phyloP scores from a whole-genome alignment of 2,797 vertebrate species.

The Coluber constrictor region DNA sequence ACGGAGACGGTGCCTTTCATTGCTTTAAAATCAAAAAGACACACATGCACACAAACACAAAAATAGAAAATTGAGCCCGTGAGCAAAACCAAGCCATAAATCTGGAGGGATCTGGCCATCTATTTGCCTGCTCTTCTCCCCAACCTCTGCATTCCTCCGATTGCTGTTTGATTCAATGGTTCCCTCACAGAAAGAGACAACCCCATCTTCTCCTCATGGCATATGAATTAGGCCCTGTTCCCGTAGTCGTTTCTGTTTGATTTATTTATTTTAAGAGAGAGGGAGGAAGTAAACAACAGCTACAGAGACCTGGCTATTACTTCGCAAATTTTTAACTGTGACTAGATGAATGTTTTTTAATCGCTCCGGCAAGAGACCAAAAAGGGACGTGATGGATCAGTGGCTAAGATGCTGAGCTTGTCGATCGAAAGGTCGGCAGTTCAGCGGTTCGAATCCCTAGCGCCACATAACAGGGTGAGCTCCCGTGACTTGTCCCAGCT shows the following conservation, averaged over 20 bases:
- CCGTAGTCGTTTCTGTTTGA: background rate
- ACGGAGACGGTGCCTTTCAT: background rate
- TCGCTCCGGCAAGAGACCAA: background rate
- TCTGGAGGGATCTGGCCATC: slow-evolving; percentile 18
- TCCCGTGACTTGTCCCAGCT: too few relatives aligned
- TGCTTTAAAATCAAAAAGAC: background rate
- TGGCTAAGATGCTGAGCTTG: too few relatives aligned
- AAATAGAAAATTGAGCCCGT: slow-evolving; percentile 30
- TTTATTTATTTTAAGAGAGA: background rate
- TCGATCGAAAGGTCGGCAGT: too few relatives aligned
- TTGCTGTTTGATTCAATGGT: fast-evolving
- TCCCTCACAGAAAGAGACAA: background rate
- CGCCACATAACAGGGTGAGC: too few relatives aligned
- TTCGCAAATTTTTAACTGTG: background rate
- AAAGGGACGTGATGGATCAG: too few relatives aligned
- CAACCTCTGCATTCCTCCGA: background rate
- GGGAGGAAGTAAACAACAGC: background rate
- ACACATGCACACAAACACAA: too few relatives aligned
- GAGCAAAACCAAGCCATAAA: slow-evolving; percentile 26
- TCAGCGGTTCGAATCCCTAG: too few relatives aligned
- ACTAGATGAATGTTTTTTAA: background rate
- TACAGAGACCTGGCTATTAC: background rate
- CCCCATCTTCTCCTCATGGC: background rate
- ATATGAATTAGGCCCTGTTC: background rate
- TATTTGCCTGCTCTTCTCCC: background rate